These are phyloP conservation scores for Aethina tumida DNA, from an alignment of 1,140 invertebrate species.

Conservation along the genomic window DNA sequence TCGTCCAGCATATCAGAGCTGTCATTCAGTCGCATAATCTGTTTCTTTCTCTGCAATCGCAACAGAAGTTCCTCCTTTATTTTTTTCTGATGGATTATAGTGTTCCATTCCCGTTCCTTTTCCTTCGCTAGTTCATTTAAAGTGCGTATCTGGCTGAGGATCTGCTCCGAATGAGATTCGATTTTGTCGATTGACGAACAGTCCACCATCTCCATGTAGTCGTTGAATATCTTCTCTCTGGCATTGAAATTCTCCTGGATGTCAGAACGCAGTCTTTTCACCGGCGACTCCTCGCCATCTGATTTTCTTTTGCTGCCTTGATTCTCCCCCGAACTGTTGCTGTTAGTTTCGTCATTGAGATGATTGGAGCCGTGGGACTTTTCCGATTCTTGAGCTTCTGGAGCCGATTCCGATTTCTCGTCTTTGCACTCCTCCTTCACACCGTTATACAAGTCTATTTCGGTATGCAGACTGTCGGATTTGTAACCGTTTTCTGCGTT, in stretches of 20 bases:
- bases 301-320: slow-evolving; percentile 21
- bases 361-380: slow-evolving; percentile 9
- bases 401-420: too few species aligned
- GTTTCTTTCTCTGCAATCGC: slow-evolving; percentile 53
- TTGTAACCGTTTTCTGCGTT: slow-evolving; percentile 8
- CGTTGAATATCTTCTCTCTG: slow-evolving; percentile 46
- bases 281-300: slow-evolving; percentile 29
- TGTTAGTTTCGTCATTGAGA: slow-evolving; percentile 15
- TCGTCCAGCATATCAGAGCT: slow-evolving; percentile 14
- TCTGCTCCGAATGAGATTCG: slow-evolving; percentile 45
- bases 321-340: slow-evolving; percentile 12
- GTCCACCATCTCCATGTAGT: slow-evolving; percentile 47
- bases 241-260: slow-evolving; percentile 43
- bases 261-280: slow-evolving; percentile 43
- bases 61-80: slow-evolving; percentile 69
- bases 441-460: too few species aligned
- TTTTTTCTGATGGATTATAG: slow-evolving; percentile 65
- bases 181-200: slow-evolving; percentile 47
- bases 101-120: slow-evolving; percentile 78
- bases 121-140: slow-evolving; percentile 56
- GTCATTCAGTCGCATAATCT: slow-evolving; percentile 40
- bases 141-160: slow-evolving; percentile 51
- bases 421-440: slow-evolving; percentile 14
- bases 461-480: too few species aligned
- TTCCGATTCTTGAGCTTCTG: slow-evolving; percentile 7